Percentiles rank a stretch among this genome's conserved stretches.
Conservation (phyloP, 92 coral and sea anemone genomes). For the Palythoa heliodiscus region DNA sequence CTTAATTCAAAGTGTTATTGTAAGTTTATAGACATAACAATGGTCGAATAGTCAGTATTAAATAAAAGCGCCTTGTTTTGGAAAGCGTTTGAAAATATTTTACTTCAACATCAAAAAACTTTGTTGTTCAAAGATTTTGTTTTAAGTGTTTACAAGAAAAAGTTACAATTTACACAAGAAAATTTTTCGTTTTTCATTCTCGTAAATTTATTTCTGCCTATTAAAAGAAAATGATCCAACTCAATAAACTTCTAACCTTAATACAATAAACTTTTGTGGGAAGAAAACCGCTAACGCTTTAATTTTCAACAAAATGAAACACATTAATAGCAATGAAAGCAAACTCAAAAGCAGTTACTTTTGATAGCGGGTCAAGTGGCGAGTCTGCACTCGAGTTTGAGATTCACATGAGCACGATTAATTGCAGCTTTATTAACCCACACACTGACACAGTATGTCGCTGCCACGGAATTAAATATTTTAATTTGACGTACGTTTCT, state of each 20-base stretch:
- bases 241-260: background rate
- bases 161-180: constrained; percentile 13
- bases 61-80: constrained; percentile 14
- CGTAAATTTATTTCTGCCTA: background rate
- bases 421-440: constrained; percentile 5
- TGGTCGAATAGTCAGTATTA: constrained; percentile 22
- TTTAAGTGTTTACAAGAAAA: constrained; percentile 10
- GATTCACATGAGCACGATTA: constrained; percentile 1
- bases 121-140: background rate
- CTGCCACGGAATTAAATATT: background rate
- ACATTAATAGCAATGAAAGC: background rate
- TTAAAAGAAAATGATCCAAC: background rate
- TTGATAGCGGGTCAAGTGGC: constrained; percentile 35
- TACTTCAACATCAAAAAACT: background rate
- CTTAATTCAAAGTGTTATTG: constrained; percentile 36
- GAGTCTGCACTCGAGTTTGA: background rate
- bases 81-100: constrained; percentile 22
- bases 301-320: constrained; percentile 8
- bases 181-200: constrained; percentile 5
- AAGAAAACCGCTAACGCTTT: background rate
- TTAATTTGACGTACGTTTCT: background rate
- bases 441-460: constrained; percentile 3
- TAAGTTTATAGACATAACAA: constrained; percentile 33
- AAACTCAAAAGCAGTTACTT: background rate
- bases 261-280: background rate